Percentiles rank a stretch among this genome's conserved stretches.
Conservation (phyloP, 1,140 invertebrate species). For the Steinernema khuongi region DNA sequence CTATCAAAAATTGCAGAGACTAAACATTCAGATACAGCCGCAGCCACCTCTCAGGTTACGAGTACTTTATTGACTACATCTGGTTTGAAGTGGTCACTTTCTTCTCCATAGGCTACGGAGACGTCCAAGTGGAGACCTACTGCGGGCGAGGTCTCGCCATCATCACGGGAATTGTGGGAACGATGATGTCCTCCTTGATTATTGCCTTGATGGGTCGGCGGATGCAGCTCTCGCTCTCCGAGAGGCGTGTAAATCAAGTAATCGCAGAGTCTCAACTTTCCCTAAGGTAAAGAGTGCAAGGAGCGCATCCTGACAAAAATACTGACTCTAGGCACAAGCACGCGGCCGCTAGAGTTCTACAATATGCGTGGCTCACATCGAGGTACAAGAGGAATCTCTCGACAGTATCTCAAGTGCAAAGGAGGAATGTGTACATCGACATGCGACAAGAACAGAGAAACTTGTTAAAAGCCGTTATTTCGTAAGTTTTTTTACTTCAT, state of each 20-base stretch:
- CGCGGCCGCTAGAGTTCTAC: conserved; percentile 48
- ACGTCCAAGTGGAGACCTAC: conserved; percentile 98
- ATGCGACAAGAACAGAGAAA: conserved; percentile 41
- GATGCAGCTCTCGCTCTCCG: conserved; percentile 43
- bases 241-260: conserved; percentile 49
- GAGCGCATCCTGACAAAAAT: not conserved
- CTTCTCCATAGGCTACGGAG: conserved; percentile 72
- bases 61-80: conserved; percentile 49
- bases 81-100: conserved; percentile 58
- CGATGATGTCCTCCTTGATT: conserved; percentile 48
- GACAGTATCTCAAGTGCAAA: conserved; percentile 31
- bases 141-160: conserved; percentile 95
- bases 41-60: conserved; percentile 28
- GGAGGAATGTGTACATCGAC: conserved; percentile 38
- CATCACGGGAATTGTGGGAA: conserved; percentile 83
- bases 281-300: not conserved
- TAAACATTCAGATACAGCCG: conserved; percentile 38
- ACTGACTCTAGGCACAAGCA: conserved; percentile 43
- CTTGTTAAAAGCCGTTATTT: conserved; percentile 41
- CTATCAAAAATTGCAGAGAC: too few relatives aligned
- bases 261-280: conserved; percentile 50
- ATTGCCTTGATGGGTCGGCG: conserved; percentile 47
- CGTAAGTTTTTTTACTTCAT: conserved; percentile 28
- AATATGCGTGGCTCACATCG: conserved; percentile 18
- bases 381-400: conserved; percentile 50